Evolutionary conservation across 2,113 vertebrate genomes (phyloP).

Genomic region (Tenrec ecaudatus): DNA sequence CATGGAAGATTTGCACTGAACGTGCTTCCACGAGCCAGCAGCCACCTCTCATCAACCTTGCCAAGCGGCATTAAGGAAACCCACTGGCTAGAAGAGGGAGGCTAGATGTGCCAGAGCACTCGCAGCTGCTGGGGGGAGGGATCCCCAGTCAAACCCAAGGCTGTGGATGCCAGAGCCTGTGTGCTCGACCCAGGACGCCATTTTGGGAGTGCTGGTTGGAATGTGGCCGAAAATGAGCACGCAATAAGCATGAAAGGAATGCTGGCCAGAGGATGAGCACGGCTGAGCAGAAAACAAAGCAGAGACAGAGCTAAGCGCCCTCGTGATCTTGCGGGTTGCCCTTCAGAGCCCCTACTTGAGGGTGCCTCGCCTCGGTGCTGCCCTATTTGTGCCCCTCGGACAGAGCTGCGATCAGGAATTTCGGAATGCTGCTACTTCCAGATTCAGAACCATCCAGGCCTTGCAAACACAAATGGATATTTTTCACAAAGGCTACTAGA

Average conservation of each 20-base stretch:
- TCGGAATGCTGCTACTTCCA: neutral
- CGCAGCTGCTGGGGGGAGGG: neutral
- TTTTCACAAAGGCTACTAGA: neutral
- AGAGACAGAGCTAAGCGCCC: neutral
- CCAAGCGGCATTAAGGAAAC: neutral
- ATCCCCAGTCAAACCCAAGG: neutral
- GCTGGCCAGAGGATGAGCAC: neutral
- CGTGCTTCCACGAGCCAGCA: neutral
- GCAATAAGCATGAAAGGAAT: neutral
- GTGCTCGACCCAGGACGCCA: accelerated
- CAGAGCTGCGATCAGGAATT: neutral
- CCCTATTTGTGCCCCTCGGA: neutral
- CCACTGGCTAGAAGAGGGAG: neutral
- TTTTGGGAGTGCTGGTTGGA: neutral
- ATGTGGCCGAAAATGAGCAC: neutral
- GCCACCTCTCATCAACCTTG: neutral
- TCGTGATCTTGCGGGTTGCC: neutral
- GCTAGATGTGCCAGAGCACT: neutral
- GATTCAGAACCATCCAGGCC: constrained; percentile 22
- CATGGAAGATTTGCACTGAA: neutral
- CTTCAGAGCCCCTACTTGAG: neutral
- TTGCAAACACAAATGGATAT: constrained; percentile 2
- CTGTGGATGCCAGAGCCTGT: neutral
- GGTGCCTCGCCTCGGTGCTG: neutral
- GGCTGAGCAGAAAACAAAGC: neutral